Base-by-base conservation (phyloP, 2,888 invertebrate species). In the Coenonympha glycerion region DNA sequence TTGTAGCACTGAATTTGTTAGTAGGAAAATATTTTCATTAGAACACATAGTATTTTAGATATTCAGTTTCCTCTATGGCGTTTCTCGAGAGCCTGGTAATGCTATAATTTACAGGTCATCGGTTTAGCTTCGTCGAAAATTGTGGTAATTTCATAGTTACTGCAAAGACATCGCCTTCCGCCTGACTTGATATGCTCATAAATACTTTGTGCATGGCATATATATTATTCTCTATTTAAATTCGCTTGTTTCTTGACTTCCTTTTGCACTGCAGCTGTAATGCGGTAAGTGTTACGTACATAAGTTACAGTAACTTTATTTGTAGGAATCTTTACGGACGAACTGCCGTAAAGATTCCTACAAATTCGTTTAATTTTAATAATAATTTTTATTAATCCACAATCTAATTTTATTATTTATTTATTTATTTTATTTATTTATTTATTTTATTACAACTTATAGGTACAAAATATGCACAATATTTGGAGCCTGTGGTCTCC, bases 81-180 rank as follows among this genome's bases (percentile, higher is more conserved):
- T 34, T 40, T 47, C 41, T 42, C 30, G 28, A 18, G 47, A 16
- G 33, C 41, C n/a, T 26, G 45, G 26, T 42, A 45, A 53, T 46
- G 30, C 41, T 49, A 53, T 53, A 46, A 49, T 46, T 53, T 37
- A 48, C n/a, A 42, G 47, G 24, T 53, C 53, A 40, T 41, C 49
- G 49, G 46, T 36, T 49, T 33, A 21, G 26, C 45, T 33, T 44
- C 47, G 33, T 9, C 8, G 15, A 34, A 18, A 34, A 9, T 6
- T 15, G n/a, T 9, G 34, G 15, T 1, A 16, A 2, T 34, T 18
- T 18, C 34, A 34, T 16, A 34, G 34, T 6, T 34, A 18, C 9
- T 15, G 34, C n/a, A n/a, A 34, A 15, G 13, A 34, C 16, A 8
- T 34, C 2, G 8, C 6, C 6, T 24, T 6, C 24, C 6, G 8